A percentile compares a stretch with the other conserved stretches of the same genome.
These are phyloP conservation scores for Hemithea aestivaria DNA, from an alignment of 2,888 invertebrate genomes.

Conservation along the genomic window DNA sequence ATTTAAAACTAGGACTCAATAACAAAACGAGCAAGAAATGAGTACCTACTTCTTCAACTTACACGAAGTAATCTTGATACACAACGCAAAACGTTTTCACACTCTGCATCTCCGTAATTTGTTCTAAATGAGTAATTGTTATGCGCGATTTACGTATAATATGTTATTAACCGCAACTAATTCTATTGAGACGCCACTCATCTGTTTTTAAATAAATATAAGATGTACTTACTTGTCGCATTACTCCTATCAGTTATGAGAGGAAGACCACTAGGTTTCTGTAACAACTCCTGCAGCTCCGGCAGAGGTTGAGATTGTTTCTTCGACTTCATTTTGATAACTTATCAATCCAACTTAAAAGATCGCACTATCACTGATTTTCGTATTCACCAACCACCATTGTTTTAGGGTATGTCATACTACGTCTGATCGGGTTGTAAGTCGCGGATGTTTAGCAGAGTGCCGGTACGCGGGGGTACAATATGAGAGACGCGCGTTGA, in stretches of 20 bases:
- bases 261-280: conserved; percentile 52
- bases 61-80: conserved; percentile 18
- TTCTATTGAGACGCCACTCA: conserved; percentile 52
- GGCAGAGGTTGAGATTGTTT: conserved; percentile 45
- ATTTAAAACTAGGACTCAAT: too few relatives aligned
- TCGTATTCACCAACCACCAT: too few relatives aligned
- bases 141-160: conserved; percentile 40
- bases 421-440: too few relatives aligned
- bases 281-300: conserved; percentile 66
- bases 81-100: conserved; percentile 19
- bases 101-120: conserved; percentile 28
- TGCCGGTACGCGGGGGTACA: conserved; percentile 62
- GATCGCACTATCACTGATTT: conserved; percentile 33
- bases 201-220: too few relatives aligned
- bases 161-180: conserved; percentile 57
- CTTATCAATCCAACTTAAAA: conserved; percentile 40
- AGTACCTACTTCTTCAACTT: too few relatives aligned
- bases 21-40: too few relatives aligned
- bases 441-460: too few relatives aligned
- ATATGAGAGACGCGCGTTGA: conserved; percentile 61
- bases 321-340: conserved; percentile 51
- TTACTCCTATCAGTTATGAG: conserved; percentile 45
- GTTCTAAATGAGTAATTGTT: conserved; percentile 41
- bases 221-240: conserved; percentile 61
- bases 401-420: too few relatives aligned